Conservation (phyloP, 1,140 invertebrate genomes). For the Carposina sasakii region DNA sequence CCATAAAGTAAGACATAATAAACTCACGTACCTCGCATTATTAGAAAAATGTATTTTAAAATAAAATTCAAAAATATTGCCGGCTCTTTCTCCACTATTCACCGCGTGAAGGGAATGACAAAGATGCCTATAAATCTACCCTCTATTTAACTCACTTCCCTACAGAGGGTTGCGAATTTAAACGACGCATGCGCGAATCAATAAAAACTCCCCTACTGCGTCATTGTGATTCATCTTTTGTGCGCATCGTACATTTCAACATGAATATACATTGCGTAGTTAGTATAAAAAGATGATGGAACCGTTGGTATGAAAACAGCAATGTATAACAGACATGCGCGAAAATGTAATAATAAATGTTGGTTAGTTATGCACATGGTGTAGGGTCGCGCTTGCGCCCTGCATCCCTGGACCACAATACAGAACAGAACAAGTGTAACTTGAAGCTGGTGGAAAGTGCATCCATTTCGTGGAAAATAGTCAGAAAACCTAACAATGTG, state of each 20-base stretch:
- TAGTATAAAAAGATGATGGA: not conserved
- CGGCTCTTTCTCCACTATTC: conserved; percentile 7
- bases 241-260: not conserved
- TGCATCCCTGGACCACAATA: conserved; percentile 52
- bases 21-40: not conserved
- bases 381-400: conserved; percentile 49
- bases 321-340: conserved; percentile 20
- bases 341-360: not conserved
- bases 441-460: conserved; percentile 43
- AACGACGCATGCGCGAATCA: conserved; percentile 62
- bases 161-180: conserved; percentile 38
- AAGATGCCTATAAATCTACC: conserved; percentile 16
- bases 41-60: not conserved
- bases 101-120: conserved; percentile 8
- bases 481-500: conserved; percentile 38
- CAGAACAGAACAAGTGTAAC: conserved; percentile 49
- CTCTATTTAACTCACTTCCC: conserved; percentile 22
- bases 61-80: not conserved
- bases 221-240: not conserved
- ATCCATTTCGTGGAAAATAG: conserved; percentile 45
- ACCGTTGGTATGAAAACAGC: conserved; percentile 12
- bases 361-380: conserved; percentile 29
- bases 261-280: conserved; percentile 25
- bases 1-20: not conserved
- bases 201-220: conserved; percentile 38